phyloP scores from a whole-genome alignment of 1,140 invertebrate species.

The Micrasema longulum region DNA sequence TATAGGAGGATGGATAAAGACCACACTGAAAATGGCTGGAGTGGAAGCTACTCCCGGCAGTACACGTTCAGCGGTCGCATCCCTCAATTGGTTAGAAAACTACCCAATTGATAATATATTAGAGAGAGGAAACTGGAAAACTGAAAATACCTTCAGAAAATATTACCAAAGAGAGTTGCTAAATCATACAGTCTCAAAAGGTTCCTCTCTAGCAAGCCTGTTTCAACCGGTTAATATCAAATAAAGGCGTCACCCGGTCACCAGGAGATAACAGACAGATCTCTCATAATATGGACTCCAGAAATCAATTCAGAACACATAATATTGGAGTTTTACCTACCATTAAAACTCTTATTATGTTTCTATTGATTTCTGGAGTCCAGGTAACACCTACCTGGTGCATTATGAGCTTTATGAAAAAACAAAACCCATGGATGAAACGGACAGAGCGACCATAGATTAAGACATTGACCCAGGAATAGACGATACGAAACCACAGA shows the following conservation, averaged over 20 bases:
- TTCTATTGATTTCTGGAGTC: background rate
- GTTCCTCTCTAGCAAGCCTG: too few species aligned
- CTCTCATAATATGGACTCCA: too few species aligned
- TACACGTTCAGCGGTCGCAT: background rate
- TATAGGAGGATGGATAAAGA: constrained; percentile 3
- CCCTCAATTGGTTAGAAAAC: background rate
- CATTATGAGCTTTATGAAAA: background rate
- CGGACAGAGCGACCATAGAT: too few species aligned
- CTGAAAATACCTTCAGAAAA: background rate
- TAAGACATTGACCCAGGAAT: too few species aligned
- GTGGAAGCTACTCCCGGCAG: background rate
- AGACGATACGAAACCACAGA: too few species aligned
- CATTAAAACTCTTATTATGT: background rate
- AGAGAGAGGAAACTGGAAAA: constrained; percentile 12
- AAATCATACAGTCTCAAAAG: background rate
- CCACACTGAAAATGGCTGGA: background rate
- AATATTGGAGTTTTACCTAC: too few species aligned
- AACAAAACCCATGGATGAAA: too few species aligned
- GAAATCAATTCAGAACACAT: too few species aligned
- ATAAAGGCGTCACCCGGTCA: too few species aligned
- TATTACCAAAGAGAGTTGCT: background rate
- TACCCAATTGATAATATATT: background rate
- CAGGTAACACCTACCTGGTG: constrained; percentile 7
- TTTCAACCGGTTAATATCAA: too few species aligned
- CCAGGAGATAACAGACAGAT: too few species aligned